A percentile compares a stretch with the other conserved stretches of the same genome.
These are phyloP conservation scores for Entomobrya multifasciata DNA, from an alignment of 2,888 invertebrate genomes.

Conservation along the genomic window DNA sequence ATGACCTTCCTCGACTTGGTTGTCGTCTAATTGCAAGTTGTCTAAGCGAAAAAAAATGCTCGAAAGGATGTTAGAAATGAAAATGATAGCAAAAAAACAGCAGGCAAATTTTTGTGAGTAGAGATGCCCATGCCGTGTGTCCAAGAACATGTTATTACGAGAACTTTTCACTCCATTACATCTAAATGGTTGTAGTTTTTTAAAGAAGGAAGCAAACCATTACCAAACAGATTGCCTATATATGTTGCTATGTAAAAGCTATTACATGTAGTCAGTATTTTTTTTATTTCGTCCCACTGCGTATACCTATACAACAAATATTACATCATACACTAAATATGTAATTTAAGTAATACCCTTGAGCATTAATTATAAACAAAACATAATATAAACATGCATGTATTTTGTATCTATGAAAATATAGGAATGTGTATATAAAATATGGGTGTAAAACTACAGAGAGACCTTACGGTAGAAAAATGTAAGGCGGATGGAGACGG, in stretches of 20 bases:
- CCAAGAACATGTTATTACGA: conserved; percentile 8
- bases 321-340: not conserved
- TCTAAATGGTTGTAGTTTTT: conserved; percentile 6
- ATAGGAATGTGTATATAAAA: too few species aligned
- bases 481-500: not conserved
- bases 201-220: conserved; percentile 30
- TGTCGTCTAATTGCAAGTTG: not conserved
- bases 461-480: not conserved
- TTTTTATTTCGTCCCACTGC: too few species aligned
- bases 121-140: too few species aligned
- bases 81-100: not conserved
- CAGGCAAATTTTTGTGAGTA: too few species aligned
- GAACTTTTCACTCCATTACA: conserved; percentile 62
- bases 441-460: too few species aligned
- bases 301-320: too few species aligned
- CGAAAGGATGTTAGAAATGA: not conserved
- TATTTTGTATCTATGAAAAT: too few species aligned
- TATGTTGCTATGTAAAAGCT: too few species aligned
- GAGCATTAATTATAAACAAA: conserved; percentile 17
- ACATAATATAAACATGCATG: not conserved
- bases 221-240: conserved; percentile 19
- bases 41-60: not conserved
- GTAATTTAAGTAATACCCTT: conserved; percentile 5
- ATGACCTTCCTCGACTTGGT: too few species aligned
- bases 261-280: too few species aligned